Evolutionary conservation across 2,888 invertebrate species (phyloP).

Genomic region (Hirtodrosophila histrioides): DNA sequence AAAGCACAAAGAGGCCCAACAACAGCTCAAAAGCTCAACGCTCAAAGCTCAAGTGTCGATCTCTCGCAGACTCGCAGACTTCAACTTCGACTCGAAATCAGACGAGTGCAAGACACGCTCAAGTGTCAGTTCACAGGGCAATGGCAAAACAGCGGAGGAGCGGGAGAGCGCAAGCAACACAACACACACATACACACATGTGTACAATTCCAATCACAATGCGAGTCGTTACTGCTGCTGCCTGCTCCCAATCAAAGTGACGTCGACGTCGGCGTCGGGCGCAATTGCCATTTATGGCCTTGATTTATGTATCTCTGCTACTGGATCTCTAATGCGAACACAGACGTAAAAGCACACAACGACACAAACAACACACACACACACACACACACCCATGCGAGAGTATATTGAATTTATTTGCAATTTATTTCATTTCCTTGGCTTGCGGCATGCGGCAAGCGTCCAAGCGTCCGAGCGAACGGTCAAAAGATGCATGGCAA

Average conservation of each 20-base stretch:
- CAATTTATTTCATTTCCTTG: slow-evolving; percentile 77
- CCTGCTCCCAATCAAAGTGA: slow-evolving; percentile 71
- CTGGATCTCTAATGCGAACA: slow-evolving; percentile 75
- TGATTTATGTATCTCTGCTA: slow-evolving; percentile 76
- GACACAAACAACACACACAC: slow-evolving; percentile 25
- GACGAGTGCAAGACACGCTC: slow-evolving; percentile 56
- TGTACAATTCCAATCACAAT: slow-evolving; percentile 53
- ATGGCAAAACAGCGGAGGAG: slow-evolving; percentile 23
- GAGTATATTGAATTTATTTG: slow-evolving; percentile 74
- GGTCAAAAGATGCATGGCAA: slow-evolving; percentile 51
- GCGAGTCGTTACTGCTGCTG: slow-evolving; percentile 32
- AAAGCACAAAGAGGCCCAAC: slow-evolving; percentile 26
- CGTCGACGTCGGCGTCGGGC: slow-evolving; percentile 53
- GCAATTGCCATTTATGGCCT: slow-evolving; percentile 78
- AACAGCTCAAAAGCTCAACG: slow-evolving; percentile 26
- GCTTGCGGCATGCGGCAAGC: slow-evolving; percentile 63
- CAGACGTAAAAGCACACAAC: slow-evolving; percentile 34
- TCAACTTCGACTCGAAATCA: slow-evolving; percentile 14
- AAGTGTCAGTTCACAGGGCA: slow-evolving; percentile 47
- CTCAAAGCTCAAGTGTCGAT: slow-evolving; percentile 20
- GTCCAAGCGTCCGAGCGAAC: slow-evolving; percentile 31
- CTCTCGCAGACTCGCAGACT: slow-evolving; percentile 10
- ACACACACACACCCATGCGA: slow-evolving; percentile 8
- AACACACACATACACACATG: slow-evolving; percentile 8
- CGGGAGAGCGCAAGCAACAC: slow-evolving; percentile 8